Conservation (phyloP, 2,888 invertebrate species). For the Willowsia nigromaculata region DNA sequence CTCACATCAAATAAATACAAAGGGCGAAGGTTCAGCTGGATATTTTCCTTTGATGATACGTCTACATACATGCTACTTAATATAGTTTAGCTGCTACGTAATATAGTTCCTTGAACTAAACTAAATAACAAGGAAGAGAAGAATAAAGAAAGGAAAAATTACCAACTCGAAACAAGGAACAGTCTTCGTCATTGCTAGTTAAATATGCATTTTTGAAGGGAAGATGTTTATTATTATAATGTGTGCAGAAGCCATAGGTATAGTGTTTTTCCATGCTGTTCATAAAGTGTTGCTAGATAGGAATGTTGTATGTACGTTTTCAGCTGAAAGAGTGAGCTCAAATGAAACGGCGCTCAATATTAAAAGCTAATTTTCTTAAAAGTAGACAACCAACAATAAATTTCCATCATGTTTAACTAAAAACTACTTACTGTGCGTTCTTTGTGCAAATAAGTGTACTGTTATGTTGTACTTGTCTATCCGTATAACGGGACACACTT, state of each 20-base stretch:
- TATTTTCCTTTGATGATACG: conserved; percentile 56
- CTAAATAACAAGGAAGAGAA: conserved; percentile 24
- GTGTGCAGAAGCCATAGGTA: neutral
- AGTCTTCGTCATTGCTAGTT: neutral
- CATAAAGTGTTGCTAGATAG: neutral
- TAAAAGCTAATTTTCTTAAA: conserved; percentile 73
- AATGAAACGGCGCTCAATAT: conserved; percentile 65
- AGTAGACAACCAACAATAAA: conserved; percentile 68
- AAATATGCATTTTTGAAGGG: conserved; percentile 8
- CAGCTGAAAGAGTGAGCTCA: neutral
- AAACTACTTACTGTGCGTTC: conserved; percentile 32
- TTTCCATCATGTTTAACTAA: conserved; percentile 59
- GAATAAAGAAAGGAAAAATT: conserved; percentile 35
- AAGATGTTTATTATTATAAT: conserved; percentile 17
- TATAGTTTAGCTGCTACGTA: neutral
- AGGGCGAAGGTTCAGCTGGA: conserved; percentile 37
- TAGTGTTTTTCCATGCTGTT: neutral
- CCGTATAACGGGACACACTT: neutral
- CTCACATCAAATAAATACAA: conserved; percentile 8
- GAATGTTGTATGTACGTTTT: neutral
- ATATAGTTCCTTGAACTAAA: conserved; percentile 16
- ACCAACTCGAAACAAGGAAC: neutral
- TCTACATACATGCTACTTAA: neutral
- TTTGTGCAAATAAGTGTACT: conserved; percentile 13
- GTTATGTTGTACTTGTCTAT: conserved; percentile 13